Conservation (phyloP, 2,888 invertebrate genomes). For the Adelognathus sp. region DNA sequence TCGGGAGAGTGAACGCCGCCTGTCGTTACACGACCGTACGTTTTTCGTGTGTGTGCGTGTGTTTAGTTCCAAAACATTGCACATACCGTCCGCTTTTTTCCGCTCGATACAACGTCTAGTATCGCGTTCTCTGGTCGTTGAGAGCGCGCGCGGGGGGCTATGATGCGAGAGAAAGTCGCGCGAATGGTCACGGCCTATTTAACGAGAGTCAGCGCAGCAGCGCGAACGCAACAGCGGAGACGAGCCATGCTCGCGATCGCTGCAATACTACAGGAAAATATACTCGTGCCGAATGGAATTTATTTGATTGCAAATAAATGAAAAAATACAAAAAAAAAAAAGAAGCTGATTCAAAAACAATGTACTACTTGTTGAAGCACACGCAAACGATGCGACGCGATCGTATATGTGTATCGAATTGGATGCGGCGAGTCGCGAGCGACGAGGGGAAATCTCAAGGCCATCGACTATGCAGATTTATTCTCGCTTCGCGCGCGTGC, state of each 20-base stretch:
- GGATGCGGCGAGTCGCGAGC: not conserved
- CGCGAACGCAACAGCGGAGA: conserved; percentile 1
- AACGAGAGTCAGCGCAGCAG: conserved; percentile 61
- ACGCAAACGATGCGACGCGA: not conserved
- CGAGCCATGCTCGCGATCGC: conserved; percentile 15
- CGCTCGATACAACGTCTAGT: not conserved
- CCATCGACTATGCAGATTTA: conserved; percentile 53
- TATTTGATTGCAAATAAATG: too few relatives aligned
- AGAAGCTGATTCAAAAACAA: not conserved
- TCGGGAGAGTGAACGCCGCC: not conserved
- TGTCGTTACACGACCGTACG: not conserved
- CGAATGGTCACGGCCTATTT: conserved; percentile 77
- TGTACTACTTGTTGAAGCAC: not conserved
- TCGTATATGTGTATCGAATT: not conserved
- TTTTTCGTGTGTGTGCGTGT: too few relatives aligned
- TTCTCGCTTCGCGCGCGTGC: conserved; percentile 29
- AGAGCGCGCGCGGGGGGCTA: conserved; percentile 39
- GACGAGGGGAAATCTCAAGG: conserved; percentile 47
- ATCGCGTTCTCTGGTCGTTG: conserved; percentile 11
- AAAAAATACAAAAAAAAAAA: not conserved
- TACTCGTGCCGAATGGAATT: not conserved
- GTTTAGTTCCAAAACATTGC: not conserved
- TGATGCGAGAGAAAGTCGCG: conserved; percentile 73
- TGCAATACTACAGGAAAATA: not conserved
- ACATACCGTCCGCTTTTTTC: not conserved